Evolutionary conservation across 1,140 invertebrate genomes (phyloP).

Genomic region (Sycophaga agraensis): DNA sequence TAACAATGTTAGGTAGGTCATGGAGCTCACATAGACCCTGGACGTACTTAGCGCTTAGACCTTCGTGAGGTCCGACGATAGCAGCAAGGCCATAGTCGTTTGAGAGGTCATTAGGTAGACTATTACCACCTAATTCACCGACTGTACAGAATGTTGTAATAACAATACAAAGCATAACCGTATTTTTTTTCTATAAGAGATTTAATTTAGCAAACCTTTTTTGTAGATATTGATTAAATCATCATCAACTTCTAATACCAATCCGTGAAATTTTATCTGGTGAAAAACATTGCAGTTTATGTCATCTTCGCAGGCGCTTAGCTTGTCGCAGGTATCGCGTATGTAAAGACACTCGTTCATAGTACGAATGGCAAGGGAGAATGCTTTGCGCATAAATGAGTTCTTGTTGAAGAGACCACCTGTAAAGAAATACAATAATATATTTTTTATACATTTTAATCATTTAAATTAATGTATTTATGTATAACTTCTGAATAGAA

Average conservation of each 20-base stretch:
- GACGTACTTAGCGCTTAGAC: constrained; percentile 69
- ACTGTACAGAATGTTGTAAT: too few relatives aligned
- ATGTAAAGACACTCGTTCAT: constrained; percentile 18
- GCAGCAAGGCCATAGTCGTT: constrained; percentile 59
- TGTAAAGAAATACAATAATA: too few relatives aligned
- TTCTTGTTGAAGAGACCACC: constrained; percentile 14
- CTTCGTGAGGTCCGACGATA: constrained; percentile 79
- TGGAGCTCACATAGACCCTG: constrained; percentile 85
- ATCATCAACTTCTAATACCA: not conserved
- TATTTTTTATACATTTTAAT: not conserved
- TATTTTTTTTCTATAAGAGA: too few relatives aligned
- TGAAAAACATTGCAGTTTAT: constrained; percentile 13
- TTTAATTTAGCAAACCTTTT: not conserved
- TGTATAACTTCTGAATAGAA: too few relatives aligned
- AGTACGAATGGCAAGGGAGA: constrained; percentile 6
- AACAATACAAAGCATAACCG: too few relatives aligned
- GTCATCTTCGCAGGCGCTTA: not conserved
- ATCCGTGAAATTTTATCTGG: not conserved
- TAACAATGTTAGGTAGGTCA: constrained; percentile 84
- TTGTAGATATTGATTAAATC: not conserved
- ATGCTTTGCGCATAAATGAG: not conserved
- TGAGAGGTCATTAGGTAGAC: not conserved
- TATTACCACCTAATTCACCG: not conserved
- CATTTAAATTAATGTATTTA: too few relatives aligned
- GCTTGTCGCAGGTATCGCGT: constrained; percentile 1